Conservation (phyloP, 2,888 invertebrate genomes). For the Drosophila sordidapex region DNA sequence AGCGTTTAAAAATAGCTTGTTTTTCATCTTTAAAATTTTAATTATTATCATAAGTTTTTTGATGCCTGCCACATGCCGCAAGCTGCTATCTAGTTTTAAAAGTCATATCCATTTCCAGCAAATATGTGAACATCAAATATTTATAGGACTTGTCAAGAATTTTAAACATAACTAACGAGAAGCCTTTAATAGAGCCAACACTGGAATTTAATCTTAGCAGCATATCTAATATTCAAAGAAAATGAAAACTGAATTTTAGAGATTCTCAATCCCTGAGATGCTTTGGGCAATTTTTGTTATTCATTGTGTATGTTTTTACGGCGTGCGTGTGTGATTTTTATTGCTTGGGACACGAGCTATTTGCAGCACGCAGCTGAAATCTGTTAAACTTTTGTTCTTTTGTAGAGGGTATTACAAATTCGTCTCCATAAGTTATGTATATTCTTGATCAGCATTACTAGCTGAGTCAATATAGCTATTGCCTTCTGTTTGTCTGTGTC, state of each 20-base stretch:
- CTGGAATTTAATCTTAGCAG: not conserved
- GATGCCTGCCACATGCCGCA: not conserved
- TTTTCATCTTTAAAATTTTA: not conserved
- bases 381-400: not conserved
- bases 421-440: not conserved
- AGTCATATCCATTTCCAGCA: not conserved
- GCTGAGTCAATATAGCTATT: not conserved
- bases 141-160: not conserved
- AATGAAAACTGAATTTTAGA: not conserved
- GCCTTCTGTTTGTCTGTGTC: not conserved
- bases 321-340: not conserved
- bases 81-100: not conserved
- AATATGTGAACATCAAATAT: not conserved
- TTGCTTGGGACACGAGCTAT: constrained; percentile 11
- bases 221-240: not conserved
- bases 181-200: not conserved
- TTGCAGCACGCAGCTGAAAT: constrained; percentile 5
- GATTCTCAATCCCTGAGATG: not conserved
- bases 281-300: not conserved
- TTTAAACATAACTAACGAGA: not conserved
- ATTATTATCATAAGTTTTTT: not conserved
- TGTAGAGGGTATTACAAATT: not conserved
- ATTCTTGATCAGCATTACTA: not conserved
- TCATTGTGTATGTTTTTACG: not conserved
- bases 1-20: not conserved